Base-by-base conservation (phyloP, 2,797 vertebrate species). In the Petrocephalus sullivani region DNA sequence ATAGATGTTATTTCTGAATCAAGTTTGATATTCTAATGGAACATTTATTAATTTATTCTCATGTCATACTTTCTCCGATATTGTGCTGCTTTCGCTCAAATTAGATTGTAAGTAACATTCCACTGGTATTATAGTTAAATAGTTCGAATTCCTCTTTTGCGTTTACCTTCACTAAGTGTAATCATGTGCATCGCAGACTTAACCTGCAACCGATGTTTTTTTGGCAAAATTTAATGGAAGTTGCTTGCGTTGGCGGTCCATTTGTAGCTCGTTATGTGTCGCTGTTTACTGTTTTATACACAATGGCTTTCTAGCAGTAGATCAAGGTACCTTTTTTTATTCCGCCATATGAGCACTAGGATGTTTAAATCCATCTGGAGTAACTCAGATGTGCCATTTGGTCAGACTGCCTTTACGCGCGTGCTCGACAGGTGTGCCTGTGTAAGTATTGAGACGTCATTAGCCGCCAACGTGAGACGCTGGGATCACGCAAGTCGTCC, bases 21-120 rank as follows among this genome's bases (percentile, higher is more conserved):
- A 28, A 51, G 37, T 88, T 64, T 84, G n/a, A 84, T 81, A 67
- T 84, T 67, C 23, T 84, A 75, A 75, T 54, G 23, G 86, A 87
- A 54, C 53, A 56, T 54, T 87, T 21, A 71, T 87, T 91, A 89
- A 94, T 94, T 91, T 90, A 88, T 88, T 91, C 92, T 91, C 91
- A 91, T 88, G 88, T 90, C 93, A 91, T 91, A 78, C 91, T 92
- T 93, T 89, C 93, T 91, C 93, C 92, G 93, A 94, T 90, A 95
- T 94, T 93, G 92, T 91, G 86, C 93, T 14, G 14, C 57, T 51
- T 61, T 64, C 37, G 21, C 41, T 58, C 37, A 64, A 64, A 87
- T 87, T 46, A 64, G 41, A 64, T 87, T 33, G 83, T 89, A 93
- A 93, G 93, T 93, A 89, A 93, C 91, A 58, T 67, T 71, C 33